Evolutionary conservation across 2,888 invertebrate genomes (phyloP).

Genomic region (Amaurobius ferox): DNA sequence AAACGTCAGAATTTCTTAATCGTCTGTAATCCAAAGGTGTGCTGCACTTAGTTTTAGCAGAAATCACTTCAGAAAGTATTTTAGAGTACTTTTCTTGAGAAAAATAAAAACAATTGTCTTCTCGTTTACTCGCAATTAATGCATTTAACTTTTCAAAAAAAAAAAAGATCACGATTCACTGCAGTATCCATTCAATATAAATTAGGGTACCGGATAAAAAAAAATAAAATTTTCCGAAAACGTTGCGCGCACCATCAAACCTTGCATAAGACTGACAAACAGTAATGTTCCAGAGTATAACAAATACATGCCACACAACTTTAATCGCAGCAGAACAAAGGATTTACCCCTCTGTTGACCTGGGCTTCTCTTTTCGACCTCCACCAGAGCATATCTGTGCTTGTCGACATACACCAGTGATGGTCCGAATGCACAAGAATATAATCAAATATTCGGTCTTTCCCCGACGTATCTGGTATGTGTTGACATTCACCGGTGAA

Average conservation of each 20-base stretch:
- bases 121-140: constrained; percentile 13
- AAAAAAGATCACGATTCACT: constrained; percentile 18
- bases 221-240: background rate
- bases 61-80: constrained; percentile 24
- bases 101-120: constrained; percentile 26
- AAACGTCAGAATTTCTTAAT: constrained; percentile 40
- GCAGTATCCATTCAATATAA: constrained; percentile 12
- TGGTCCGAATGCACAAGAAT: too few species aligned
- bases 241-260: constrained; percentile 9
- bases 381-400: too few species aligned
- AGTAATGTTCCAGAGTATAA: too few species aligned
- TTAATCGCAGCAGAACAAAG: too few species aligned
- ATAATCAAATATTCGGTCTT: too few species aligned
- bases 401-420: too few species aligned
- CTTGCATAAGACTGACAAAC: too few species aligned
- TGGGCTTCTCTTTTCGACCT: too few species aligned
- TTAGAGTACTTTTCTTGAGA: constrained; percentile 25
- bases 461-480: too few species aligned
- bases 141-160: constrained; percentile 20
- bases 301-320: too few species aligned
- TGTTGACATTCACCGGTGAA: too few species aligned
- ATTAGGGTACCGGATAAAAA: constrained; percentile 15
- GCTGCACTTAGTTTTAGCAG: constrained; percentile 25
- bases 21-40: constrained; percentile 40
- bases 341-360: too few species aligned